Conservation (phyloP, 2,113 vertebrate genomes). For the Pedionomus torquatus region DNA sequence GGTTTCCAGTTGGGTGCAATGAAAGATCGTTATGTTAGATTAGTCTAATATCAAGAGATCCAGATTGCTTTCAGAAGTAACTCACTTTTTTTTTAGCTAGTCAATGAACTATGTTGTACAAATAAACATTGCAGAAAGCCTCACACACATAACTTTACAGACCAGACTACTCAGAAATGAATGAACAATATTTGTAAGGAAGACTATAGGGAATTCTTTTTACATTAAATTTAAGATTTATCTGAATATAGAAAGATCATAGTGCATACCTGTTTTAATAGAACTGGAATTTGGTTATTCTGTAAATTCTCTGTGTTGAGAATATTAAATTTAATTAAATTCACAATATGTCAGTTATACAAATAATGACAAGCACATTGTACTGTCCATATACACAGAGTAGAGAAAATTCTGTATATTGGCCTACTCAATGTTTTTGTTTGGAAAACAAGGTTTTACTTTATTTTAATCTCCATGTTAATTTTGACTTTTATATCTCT, state of each 20-base stretch:
- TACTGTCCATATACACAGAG: background rate
- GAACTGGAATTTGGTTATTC: background rate
- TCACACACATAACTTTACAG: background rate
- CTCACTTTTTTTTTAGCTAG: background rate
- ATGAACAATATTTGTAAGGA: background rate
- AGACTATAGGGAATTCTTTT: background rate
- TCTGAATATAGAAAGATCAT: background rate
- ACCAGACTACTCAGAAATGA: background rate
- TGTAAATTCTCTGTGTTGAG: background rate
- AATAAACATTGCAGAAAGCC: background rate
- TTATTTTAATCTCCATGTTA: background rate
- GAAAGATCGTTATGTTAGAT: background rate
- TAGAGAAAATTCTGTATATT: background rate
- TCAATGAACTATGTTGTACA: background rate
- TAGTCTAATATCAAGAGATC: background rate
- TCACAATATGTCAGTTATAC: background rate
- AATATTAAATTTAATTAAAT: background rate
- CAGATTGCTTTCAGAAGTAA: background rate
- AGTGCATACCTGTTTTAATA: background rate
- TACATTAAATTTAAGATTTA: background rate
- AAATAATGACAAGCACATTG: background rate
- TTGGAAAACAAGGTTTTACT: background rate
- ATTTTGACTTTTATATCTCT: background rate
- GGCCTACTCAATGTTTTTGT: background rate
- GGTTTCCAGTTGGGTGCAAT: background rate